These are phyloP conservation scores for Craseonycteris thonglongyai DNA, from an alignment of 2,113 vertebrate species.

Conservation along the genomic window DNA sequence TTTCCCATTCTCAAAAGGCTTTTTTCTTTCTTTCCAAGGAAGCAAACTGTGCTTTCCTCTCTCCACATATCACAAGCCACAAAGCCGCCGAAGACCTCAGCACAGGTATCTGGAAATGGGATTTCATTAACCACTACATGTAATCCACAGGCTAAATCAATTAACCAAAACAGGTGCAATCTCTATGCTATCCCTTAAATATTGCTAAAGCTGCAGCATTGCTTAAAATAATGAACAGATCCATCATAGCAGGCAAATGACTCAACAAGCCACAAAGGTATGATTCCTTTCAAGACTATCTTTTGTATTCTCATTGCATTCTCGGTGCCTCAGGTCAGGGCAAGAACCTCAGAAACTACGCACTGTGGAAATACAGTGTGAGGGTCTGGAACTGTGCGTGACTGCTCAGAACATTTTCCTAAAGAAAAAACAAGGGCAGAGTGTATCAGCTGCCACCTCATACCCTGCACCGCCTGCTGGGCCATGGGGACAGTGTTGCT, in stretches of 20 bases:
- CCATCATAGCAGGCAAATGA: not conserved
- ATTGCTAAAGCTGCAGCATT: not conserved
- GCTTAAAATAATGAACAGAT: not conserved
- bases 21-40: constrained; percentile 63
- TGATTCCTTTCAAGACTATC: not conserved
- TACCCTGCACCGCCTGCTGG: not conserved
- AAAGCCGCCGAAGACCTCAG: not conserved
- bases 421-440: not conserved
- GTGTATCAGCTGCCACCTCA: too few species aligned
- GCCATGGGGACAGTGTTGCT: rapidly evolving
- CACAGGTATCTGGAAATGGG: constrained; percentile 27
- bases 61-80: constrained; percentile 42
- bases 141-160: constrained; percentile 59
- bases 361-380: not conserved
- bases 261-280: not conserved
- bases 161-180: constrained; percentile 54
- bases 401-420: not conserved
- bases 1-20: not conserved
- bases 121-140: constrained; percentile 61
- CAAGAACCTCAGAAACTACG: not conserved
- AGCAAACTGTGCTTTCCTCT: constrained; percentile 63
- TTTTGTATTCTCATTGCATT: not conserved
- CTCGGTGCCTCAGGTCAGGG: not conserved
- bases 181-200: constrained; percentile 9
- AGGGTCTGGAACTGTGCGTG: not conserved